These are phyloP conservation scores for Micoletzkya japonica DNA, from an alignment of 2,888 invertebrate species.

Conservation along the genomic window DNA sequence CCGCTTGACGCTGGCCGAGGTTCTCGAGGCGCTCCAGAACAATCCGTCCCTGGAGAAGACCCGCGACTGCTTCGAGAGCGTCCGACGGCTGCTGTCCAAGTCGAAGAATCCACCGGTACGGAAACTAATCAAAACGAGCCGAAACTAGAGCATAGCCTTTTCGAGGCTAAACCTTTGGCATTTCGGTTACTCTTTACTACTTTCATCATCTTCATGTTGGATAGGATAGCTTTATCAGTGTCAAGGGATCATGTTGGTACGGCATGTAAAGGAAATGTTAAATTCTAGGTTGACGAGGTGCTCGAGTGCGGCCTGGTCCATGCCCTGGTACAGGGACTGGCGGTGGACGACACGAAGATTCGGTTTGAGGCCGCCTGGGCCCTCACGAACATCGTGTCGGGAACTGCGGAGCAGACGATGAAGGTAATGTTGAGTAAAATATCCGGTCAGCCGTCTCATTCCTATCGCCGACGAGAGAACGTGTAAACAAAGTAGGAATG, in stretches of 20 bases:
- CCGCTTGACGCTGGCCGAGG: conserved; percentile 37
- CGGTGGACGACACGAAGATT: conserved; percentile 62
- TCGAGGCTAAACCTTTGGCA: too few relatives aligned
- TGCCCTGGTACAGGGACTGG: conserved; percentile 78
- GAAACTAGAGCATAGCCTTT: too few relatives aligned
- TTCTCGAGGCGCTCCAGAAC: conserved; percentile 43
- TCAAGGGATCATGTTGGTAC: neutral
- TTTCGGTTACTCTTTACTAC: too few relatives aligned
- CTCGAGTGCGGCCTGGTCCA: conserved; percentile 82
- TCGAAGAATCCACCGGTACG: conserved; percentile 82
- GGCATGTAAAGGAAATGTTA: too few relatives aligned
- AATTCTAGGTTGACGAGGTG: conserved; percentile 75
- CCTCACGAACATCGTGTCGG: conserved; percentile 85
- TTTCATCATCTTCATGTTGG: too few relatives aligned
- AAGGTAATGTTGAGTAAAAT: neutral
- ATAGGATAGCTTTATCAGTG: neutral
- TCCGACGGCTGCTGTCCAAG: conserved; percentile 81
- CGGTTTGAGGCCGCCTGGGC: conserved; percentile 97
- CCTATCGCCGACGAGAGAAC: too few relatives aligned
- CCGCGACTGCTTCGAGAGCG: conserved; percentile 48
- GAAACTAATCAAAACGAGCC: neutral
- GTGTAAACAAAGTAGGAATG: too few relatives aligned
- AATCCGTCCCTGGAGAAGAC: conserved; percentile 49
- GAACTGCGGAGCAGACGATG: conserved; percentile 85
- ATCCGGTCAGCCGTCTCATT: neutral